Evolutionary conservation across 2,888 invertebrate genomes (phyloP), one percentile per base, ranked within the genome.

Genomic region (Andrena minutula): DNA sequence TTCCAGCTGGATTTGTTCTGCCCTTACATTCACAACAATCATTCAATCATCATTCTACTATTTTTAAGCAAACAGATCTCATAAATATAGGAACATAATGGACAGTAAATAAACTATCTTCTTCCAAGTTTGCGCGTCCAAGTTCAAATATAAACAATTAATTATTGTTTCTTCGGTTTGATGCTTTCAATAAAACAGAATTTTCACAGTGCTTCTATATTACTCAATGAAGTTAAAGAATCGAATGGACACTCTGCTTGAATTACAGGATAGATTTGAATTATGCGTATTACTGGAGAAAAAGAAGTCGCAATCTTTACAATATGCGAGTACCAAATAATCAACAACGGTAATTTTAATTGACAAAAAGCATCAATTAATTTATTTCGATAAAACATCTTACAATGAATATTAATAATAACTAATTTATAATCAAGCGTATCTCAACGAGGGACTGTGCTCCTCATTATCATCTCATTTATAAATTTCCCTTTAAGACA

Each of bases 341-440:
- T 83, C 69, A 88, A 89, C 88, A 86, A 85, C 82, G 81, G 72
- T 84, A 68, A 75, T 81, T 86, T 87, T 84, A 90, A 89, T 89
- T 91, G 89, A 91, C 85, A 88, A 89, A 90, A 90, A 88, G 79
- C 78, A 91, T 89, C 88, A 88, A 89, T 86, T 89, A 89, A 92
- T 90, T 89, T 89, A 89, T 90, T 89, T 89, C 75, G 77, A 82
- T 89, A 89, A 91, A 90, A 85, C 79, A 76, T 84, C 89, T 89
- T 91, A 91, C 90, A 91, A 88, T 86, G 86, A 90, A 90, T 89
- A 88, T 83, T 74, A 70, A 79, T 87, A 76, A 83, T 86, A 88
- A 89, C 85, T 89, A 88, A 86, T 89, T 87, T 83, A 86, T 86
- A 86, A 89, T 88, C 85, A 90, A 91, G 88, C 86, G 84, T 90